These are phyloP conservation scores for Plestiodon gilberti DNA, from an alignment of 2,113 vertebrate genomes.

Conservation along the genomic window DNA sequence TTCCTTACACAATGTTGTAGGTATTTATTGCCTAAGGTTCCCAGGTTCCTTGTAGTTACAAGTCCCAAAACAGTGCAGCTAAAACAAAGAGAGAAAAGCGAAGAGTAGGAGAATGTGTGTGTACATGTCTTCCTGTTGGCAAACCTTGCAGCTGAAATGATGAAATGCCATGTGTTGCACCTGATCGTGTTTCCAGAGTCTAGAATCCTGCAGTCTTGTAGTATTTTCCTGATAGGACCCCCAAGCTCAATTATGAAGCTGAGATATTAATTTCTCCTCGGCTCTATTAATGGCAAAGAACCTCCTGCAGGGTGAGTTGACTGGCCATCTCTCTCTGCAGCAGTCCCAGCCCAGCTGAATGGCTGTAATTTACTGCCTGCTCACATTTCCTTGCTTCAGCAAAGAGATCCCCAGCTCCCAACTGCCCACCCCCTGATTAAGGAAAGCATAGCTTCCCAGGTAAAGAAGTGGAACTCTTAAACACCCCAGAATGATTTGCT, in stretches of 20 bases:
- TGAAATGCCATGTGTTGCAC: background rate
- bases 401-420: background rate
- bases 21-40: background rate
- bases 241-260: background rate
- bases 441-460: accelerated
- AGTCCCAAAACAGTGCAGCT: background rate
- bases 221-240: background rate
- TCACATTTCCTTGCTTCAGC: slow-evolving; percentile 60
- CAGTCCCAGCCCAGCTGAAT: background rate
- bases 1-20: background rate
- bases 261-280: slow-evolving; percentile 3
- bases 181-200: background rate
- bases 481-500: background rate
- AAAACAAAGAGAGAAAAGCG: background rate
- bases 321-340: background rate
- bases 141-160: background rate
- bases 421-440: background rate
- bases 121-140: background rate
- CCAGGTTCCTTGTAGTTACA: background rate
- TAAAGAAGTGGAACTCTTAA: background rate
- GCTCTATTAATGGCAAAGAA: slow-evolving; percentile 17
- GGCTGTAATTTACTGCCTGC: slow-evolving; percentile 51
- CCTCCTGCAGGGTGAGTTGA: background rate
- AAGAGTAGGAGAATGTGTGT: background rate
- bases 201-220: background rate